Base-by-base conservation (phyloP, 1,140 invertebrate species). In the Drosophila nigromelanica region DNA sequence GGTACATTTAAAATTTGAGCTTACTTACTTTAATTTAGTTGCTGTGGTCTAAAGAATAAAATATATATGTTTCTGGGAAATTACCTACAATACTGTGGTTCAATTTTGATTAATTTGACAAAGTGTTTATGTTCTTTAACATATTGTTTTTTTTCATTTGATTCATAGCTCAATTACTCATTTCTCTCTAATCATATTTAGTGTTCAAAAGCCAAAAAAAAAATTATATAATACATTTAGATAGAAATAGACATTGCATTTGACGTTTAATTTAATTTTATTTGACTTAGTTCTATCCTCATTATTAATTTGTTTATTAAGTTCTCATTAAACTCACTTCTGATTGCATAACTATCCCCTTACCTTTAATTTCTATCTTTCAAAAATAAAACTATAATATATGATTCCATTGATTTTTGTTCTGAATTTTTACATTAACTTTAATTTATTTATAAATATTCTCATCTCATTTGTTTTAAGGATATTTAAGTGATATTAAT, bases 51-150 rank as follows among this genome's bases (percentile, higher is more conserved):
- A 30, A 33, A 15, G 5, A 45, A 12, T 15, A 4, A 37, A 15
- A 48, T n/a, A 11, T 11, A 5, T 18, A 15, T 27, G 8, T 3
- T 37, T 15, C 5, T 21, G 4, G 11, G 3, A 18, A 47, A 8
- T 39, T 61, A 8, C 24, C 51, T 43, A n/a, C 4, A n/a, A 21
- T 37, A 24, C 37, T 56, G 1, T n/a, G 11, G 27, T 27, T 27
- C 0, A 64, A 55, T 45, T 64, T 66, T 66, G 62, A 66, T 27
- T 15, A 39, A 1, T 39, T 15, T 12, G 27, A n/a, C 42, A 47
- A 66, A 30, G 47, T n/a, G 11, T 5, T 45, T 45, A 35, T 10
- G 8, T 7, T 35, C 33, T 35, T 27, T 27, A 27, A 27, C 27
- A 27, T 27, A 27, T 8, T 10, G 33, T 8, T 35, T 7, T 2